Base-by-base conservation (phyloP, 2,113 vertebrate genomes). In the Acanthisitta chloris region DNA sequence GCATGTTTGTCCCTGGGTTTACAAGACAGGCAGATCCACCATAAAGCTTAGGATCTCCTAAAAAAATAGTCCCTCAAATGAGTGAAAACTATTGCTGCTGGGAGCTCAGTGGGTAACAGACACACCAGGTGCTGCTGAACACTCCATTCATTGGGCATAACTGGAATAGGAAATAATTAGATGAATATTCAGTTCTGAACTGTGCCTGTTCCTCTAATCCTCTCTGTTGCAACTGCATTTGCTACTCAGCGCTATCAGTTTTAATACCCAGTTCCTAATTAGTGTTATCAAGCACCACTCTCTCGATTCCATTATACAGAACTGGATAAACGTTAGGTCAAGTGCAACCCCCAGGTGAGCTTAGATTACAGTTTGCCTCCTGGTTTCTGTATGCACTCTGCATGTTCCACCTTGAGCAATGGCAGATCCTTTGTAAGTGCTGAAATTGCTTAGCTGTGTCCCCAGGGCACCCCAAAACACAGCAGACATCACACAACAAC, bases 251-350 rank as follows among this genome's bases (percentile, higher is more conserved):
- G 38, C 49, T 77, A 94, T n/a, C 66, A 45, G 25, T 61, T 83
- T 94, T 94, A 96, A 97, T 92, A 92, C 70, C 51, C 58, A 42
- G 54, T 46, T 80, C 81, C 85, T 95, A 95, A 96, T 94, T 92
- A 95, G 54, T 17, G n/a, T 49, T 90, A 95, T 92, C 90, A 80
- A 93, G 71, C 74, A 93, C 43, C 67, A 73, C 82, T 72, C 81
- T 67, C 81, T 93, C 4, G 4, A 34, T 54, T 94, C 87, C 79
- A 82, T 88, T 94, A 77, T 33, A 57, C 78, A 72, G 78, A 82
- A 59, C 94, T 46, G 67, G 82, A 86, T 72, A 96, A 95, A 83
- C 0, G 0, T 79, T 65, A 61, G 82, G 92, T 88, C 88, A 88
- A 94, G 81, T 54, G 79, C 34, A 94, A 77, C 71, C 85, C 90